Percentiles rank a stretch among this genome's conserved stretches.
phyloP scores from a whole-genome alignment of 2,113 vertebrate genomes.

The Dendropsophus ebraccatus region DNA sequence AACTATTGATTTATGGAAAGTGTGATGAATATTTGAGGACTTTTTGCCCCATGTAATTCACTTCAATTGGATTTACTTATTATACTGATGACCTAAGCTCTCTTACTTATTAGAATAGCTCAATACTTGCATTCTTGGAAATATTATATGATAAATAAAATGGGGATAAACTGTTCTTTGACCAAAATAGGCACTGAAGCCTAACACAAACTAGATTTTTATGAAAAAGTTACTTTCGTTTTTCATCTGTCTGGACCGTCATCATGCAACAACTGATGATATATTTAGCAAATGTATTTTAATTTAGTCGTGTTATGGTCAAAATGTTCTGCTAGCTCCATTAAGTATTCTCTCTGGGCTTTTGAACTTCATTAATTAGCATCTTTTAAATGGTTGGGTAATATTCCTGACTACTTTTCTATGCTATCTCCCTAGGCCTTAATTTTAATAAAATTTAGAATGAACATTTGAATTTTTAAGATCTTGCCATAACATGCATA shows the following conservation, averaged over 20 bases:
- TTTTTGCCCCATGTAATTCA: too few relatives aligned
- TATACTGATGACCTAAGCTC: not conserved
- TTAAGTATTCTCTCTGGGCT: conserved; percentile 71
- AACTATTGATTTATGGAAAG: too few relatives aligned
- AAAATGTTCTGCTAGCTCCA: conserved; percentile 63
- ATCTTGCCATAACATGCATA: conserved; percentile 63
- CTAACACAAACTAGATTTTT: not conserved
- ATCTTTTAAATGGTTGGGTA: conserved; percentile 78
- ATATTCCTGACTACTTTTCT: conserved; percentile 71
- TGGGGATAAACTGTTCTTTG: not conserved
- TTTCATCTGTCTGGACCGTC: not conserved
- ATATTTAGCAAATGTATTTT: conserved; percentile 37
- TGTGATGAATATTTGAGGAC: too few relatives aligned
- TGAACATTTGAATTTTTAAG: conserved; percentile 78
- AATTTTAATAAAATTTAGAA: conserved; percentile 79
- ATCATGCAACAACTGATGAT: not conserved
- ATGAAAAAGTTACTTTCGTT: not conserved
- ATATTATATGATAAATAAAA: not conserved
- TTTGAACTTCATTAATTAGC: conserved; percentile 80
- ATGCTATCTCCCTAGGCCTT: conserved; percentile 75
- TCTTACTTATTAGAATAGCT: not conserved
- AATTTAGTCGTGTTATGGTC: conserved; percentile 54
- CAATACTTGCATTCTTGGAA: not conserved
- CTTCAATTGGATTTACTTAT: too few relatives aligned
- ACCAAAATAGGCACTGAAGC: not conserved